phyloP scores from a whole-genome alignment of 1,140 invertebrate genomes.

The Fopius arisanus region DNA sequence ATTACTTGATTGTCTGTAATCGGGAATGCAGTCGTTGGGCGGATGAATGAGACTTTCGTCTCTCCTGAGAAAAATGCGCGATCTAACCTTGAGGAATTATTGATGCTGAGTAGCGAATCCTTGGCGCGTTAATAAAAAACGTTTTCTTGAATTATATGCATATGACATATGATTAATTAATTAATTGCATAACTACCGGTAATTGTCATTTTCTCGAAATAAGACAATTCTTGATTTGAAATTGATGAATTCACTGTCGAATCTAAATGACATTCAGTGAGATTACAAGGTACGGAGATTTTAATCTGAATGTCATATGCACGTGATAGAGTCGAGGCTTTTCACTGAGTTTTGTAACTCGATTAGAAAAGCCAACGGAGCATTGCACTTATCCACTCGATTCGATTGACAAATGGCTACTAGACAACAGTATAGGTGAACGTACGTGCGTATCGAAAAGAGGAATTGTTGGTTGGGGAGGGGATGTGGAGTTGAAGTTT shows the following conservation, averaged over 20 bases:
- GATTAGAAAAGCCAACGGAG: slow-evolving; percentile 29
- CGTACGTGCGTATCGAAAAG: not conserved
- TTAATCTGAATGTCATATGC: too few species aligned
- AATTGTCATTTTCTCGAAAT: too few species aligned
- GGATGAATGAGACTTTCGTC: not conserved
- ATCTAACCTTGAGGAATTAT: too few species aligned
- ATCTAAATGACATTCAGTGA: not conserved
- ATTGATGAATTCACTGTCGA: too few species aligned
- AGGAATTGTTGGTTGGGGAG: not conserved
- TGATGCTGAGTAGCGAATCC: too few species aligned
- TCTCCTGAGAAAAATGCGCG: slow-evolving; percentile 11
- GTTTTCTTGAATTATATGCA: too few species aligned
- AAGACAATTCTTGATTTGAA: too few species aligned
- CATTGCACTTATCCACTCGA: not conserved
- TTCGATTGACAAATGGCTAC: slow-evolving; percentile 29
- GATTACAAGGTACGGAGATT: too few species aligned
- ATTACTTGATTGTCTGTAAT: slow-evolving; percentile 33
- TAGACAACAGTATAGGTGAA: slow-evolving; percentile 12
- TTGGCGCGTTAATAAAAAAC: too few species aligned
- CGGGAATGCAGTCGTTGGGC: not conserved
- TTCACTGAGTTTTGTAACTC: slow-evolving; percentile 27
- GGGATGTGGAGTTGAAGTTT: not conserved
- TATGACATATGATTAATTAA: too few species aligned
- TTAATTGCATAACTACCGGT: too few species aligned
- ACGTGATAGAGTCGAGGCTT: slow-evolving; percentile 19